Conservation (phyloP, 2,888 invertebrate species). For the Xylophagus ater region DNA sequence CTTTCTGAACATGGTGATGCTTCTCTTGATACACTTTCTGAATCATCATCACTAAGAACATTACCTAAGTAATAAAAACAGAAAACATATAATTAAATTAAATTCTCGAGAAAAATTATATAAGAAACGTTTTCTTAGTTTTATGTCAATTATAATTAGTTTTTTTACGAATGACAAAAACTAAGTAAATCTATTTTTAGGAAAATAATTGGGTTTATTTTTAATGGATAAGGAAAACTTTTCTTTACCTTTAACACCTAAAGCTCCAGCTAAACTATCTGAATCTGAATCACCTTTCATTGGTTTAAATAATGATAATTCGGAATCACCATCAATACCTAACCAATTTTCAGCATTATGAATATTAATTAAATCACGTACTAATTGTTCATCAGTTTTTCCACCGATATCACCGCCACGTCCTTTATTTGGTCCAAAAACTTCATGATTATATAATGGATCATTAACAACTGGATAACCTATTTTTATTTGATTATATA, state of each 20-base stretch:
- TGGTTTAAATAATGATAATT: constrained; percentile 68
- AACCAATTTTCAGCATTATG: constrained; percentile 94
- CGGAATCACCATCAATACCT: constrained; percentile 80
- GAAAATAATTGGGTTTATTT: neutral
- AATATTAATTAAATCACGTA: constrained; percentile 77
- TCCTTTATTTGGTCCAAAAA: constrained; percentile 89
- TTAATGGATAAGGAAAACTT: too few relatives aligned
- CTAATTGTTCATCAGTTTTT: constrained; percentile 80
- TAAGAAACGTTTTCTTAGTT: too few relatives aligned
- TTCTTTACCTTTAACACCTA: constrained; percentile 36
- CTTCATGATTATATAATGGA: constrained; percentile 90
- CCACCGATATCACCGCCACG: constrained; percentile 79
- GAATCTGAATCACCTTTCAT: constrained; percentile 52
- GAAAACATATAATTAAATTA: neutral
- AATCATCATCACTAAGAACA: constrained; percentile 48
- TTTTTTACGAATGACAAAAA: neutral
- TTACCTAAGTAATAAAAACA: constrained; percentile 19
- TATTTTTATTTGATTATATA: too few relatives aligned
- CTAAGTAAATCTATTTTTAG: neutral
- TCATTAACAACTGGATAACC: constrained; percentile 97
- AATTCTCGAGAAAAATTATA: neutral
- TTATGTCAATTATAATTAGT: neutral
- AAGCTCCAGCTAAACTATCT: constrained; percentile 36
- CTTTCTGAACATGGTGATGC: constrained; percentile 61
- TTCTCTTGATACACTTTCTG: constrained; percentile 55